phyloP scores from a whole-genome alignment of 2,888 invertebrate genomes.

The Gnatocerus cornutus region DNA sequence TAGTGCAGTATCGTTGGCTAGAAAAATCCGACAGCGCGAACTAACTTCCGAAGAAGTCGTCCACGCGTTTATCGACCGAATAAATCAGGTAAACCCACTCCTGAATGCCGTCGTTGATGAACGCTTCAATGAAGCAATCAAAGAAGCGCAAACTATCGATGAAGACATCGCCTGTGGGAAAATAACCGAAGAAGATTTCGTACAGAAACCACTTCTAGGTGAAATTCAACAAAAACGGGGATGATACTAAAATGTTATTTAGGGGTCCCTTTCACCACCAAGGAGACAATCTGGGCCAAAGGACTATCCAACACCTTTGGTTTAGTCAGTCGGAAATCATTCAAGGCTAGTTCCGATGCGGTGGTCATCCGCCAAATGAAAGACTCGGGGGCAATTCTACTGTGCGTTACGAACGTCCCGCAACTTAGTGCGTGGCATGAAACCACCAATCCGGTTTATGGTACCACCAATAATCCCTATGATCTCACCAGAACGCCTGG shows the following conservation, averaged over 20 bases:
- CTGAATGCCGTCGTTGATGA: slow-evolving; percentile 90
- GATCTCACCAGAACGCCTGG: slow-evolving; percentile 88
- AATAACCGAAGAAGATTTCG: slow-evolving; percentile 77
- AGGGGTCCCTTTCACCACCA: slow-evolving; percentile 94
- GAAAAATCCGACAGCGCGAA: slow-evolving; percentile 78
- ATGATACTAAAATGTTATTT: background rate
- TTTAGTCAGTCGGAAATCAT: slow-evolving; percentile 75
- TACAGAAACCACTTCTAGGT: slow-evolving; percentile 85
- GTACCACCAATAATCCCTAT: slow-evolving; percentile 94
- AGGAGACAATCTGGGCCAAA: slow-evolving; percentile 88
- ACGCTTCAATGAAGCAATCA: slow-evolving; percentile 83
- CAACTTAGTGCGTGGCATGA: slow-evolving; percentile 96
- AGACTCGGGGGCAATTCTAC: slow-evolving; percentile 85
- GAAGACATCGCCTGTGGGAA: slow-evolving; percentile 75
- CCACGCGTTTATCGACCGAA: slow-evolving; percentile 83
- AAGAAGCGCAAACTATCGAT: slow-evolving; percentile 86
- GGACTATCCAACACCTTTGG: slow-evolving; percentile 85
- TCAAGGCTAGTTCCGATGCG: slow-evolving; percentile 83
- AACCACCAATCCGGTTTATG: slow-evolving; percentile 89
- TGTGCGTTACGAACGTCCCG: slow-evolving; percentile 86
- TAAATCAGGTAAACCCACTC: slow-evolving; percentile 82
- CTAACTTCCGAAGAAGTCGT: slow-evolving; percentile 81
- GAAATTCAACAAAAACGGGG: slow-evolving; percentile 46
- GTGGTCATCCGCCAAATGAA: slow-evolving; percentile 82
- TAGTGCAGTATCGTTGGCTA: slow-evolving; percentile 81